Evolutionary conservation across 2,888 invertebrate species (phyloP), one percentile per base, ranked within the genome.

Genomic region (Andrena fulva): DNA sequence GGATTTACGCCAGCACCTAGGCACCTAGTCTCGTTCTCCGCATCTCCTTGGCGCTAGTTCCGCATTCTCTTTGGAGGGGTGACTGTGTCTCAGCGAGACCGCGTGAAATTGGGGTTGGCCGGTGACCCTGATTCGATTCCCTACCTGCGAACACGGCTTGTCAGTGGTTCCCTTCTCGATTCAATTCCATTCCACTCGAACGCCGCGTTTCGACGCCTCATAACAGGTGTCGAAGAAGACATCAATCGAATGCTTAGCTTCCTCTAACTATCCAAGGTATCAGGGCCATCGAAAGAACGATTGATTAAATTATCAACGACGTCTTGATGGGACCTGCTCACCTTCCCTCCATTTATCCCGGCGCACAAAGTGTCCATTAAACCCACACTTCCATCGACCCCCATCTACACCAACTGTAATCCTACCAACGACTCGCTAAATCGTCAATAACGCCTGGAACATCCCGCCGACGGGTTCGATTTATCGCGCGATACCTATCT

Each of bases 361-460:
- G 52, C 52, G 29, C 67, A 68, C 50, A 60, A 62, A 68, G 77
- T 78, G 77, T 75, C 77, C 52, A 68, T 78, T 75, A 68, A 62
- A 60, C 63, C 10, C 12, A n/a, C 31, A 35, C 31, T 35, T 52
- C 66, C 66, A 20, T 42, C 42, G 27, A n/a, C 42, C 42, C 62
- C 8, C 42, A 6, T 42, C 52, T 29, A 29, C 77, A 62, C 42
- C 74, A 42, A 35, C 67, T n/a, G 50, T 29, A 48, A 54, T 60
- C 67, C 29, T 4, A 6, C 59, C 64, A 66, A 77, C 77, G 73
- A 73, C 77, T 73, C 73, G 20, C 77, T 73, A 77, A 77, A 77
- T 77, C 77, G 77, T 77, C 73, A 77, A 77, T 77, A 77, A 77
- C 77, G 73, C 66, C 74, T 50, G 42, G 59, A 77, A 77, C 77